These are phyloP conservation scores for Enteromius afrohamiltoni DNA, from an alignment of 2,797 vertebrate genomes.

Conservation along the genomic window DNA sequence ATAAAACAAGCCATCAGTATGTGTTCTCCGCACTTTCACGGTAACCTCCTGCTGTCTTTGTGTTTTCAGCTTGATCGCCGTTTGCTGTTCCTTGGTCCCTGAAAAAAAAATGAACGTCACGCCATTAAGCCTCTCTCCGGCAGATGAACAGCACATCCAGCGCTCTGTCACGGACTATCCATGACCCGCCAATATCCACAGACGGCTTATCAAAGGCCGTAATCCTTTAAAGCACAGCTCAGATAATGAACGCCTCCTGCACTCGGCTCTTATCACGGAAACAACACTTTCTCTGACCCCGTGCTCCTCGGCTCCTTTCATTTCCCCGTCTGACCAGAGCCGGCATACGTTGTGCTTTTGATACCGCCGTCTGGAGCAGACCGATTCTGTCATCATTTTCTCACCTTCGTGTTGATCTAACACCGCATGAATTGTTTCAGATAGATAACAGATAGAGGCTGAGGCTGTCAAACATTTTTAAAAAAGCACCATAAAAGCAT, in stretches of 20 bases:
- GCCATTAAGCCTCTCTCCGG: conserved; percentile 4
- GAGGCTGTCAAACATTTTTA: not conserved
- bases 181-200: conserved; percentile 39
- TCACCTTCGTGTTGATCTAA: not conserved
- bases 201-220: conserved; percentile 55
- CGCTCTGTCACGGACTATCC: not conserved
- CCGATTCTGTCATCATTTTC: not conserved
- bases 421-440: not conserved
- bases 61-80: conserved; percentile 5
- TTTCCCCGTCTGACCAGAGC: not conserved
- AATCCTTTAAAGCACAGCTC: conserved; percentile 63
- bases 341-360: conserved; percentile 1
- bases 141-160: not conserved
- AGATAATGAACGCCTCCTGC: conserved; percentile 57
- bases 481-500: not conserved
- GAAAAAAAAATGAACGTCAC: conserved; percentile 10
- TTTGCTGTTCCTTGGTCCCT: not conserved
- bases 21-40: not conserved
- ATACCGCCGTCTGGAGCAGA: not conserved
- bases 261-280: conserved; percentile 30
- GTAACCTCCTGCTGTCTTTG: conserved; percentile 8
- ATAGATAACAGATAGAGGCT: not conserved
- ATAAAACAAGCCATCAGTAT: conserved; percentile 4
- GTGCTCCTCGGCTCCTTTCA: not conserved
- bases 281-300: conserved; percentile 46